Evolutionary conservation across 1,140 invertebrate genomes (phyloP).

Genomic region (Neuroterus valhalla): DNA sequence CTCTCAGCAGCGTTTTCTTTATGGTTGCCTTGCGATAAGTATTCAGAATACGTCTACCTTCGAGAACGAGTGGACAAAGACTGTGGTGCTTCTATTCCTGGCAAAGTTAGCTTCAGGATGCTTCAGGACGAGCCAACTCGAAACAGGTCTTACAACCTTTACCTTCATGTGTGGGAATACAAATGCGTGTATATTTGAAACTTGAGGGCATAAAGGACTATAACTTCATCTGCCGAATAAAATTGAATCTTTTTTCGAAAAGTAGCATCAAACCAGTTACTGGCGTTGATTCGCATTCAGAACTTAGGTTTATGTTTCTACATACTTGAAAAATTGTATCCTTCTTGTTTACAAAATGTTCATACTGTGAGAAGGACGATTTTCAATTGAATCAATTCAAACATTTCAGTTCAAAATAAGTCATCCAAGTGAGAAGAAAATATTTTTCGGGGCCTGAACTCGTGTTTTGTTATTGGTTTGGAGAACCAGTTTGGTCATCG

Average conservation of each 20-base stretch:
- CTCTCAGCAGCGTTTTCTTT: background rate
- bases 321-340: background rate
- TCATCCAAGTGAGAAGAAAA: too few relatives aligned
- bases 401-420: too few relatives aligned
- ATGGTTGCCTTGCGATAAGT: background rate
- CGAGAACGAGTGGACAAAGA: constrained; percentile 39
- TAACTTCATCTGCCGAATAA: background rate
- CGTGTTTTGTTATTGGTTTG: too few relatives aligned
- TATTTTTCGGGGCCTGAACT: too few relatives aligned
- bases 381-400: too few relatives aligned
- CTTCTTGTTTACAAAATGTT: too few relatives aligned
- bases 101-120: constrained; percentile 43
- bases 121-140: constrained; percentile 42
- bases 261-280: constrained; percentile 11
- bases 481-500: too few relatives aligned
- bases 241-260: constrained; percentile 18
- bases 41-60: constrained; percentile 15
- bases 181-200: constrained; percentile 33
- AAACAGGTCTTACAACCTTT: constrained; percentile 58
- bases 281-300: background rate
- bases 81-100: constrained; percentile 46
- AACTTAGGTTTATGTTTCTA: background rate
- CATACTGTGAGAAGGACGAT: too few relatives aligned
- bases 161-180: constrained; percentile 37
- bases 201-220: background rate